Percentiles rank a stretch among this genome's conserved stretches.
phyloP scores from a whole-genome alignment of 2,888 invertebrate species.

The Erebia aethiops region DNA sequence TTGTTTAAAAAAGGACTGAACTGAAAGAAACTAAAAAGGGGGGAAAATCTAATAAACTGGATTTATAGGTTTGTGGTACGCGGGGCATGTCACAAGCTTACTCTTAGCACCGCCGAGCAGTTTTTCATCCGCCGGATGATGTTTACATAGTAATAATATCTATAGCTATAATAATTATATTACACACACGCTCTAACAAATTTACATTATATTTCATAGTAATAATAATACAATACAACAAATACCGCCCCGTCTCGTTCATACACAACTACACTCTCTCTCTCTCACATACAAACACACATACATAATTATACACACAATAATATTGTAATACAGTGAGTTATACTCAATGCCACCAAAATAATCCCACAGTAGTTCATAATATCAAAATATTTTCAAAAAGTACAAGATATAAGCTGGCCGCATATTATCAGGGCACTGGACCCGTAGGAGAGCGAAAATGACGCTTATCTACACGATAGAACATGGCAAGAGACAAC shows the following conservation, averaged over 20 bases:
- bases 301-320: conserved; percentile 4
- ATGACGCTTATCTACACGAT: background rate
- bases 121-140: conserved; percentile 57
- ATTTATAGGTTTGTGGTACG: conserved; percentile 30
- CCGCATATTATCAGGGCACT: too few species aligned
- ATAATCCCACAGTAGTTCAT: conserved; percentile 15
- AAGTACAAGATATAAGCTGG: background rate
- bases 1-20: too few species aligned
- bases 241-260: conserved; percentile 7
- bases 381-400: background rate
- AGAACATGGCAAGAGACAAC: too few species aligned
- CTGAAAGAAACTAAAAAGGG: background rate
- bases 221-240: conserved; percentile 17
- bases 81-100: conserved; percentile 38
- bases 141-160: conserved; percentile 36
- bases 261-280: background rate
- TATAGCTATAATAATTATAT: conserved; percentile 26
- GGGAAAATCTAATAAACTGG: background rate
- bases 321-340: conserved; percentile 4
- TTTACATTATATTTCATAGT: conserved; percentile 32
- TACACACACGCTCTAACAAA: conserved; percentile 24
- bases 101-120: conserved; percentile 60
- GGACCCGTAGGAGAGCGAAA: too few species aligned
- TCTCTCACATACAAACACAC: conserved; percentile 11
- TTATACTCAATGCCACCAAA: conserved; percentile 16